Evolutionary conservation across 2,113 vertebrate species (phyloP), one percentile per base, ranked within the genome.

Genomic region (Brienomyrus brachyistius): DNA sequence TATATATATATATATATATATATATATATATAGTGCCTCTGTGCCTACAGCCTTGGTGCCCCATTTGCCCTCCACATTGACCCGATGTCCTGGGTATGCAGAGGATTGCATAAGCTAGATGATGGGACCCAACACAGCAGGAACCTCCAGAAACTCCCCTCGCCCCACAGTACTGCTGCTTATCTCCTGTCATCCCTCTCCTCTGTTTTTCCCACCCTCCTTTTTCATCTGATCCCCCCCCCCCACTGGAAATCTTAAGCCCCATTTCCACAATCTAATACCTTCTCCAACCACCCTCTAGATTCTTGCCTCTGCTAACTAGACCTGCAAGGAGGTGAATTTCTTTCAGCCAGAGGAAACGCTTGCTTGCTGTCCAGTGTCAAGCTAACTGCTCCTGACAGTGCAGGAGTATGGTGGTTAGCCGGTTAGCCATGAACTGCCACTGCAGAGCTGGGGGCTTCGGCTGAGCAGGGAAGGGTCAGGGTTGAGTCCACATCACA

Each of bases 301-400:
- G 15, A 43, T 40, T 8, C 35, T 19, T 91, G 90, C 88, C 80
- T 52, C 92, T 88, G 88, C 86, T 88, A 62, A 77, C 47, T n/a
- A 50, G 62, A 27, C 5, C 21, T 17, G 40, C 17, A 43, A 5
- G 74, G 5, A 80, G 74, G 74, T 1, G 15, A 35, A 80, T 80
- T 80, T 40, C 35, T 80, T 66, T 70, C 90, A 92, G 92, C 92
- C 92, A 93, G 94, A 93, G 91, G 90, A 91, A 91, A 90, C 91
- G 91, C 91, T n/a, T 94, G 93, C 94, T 91, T 59, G 77, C 90
- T 96, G 96, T 94, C 95, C 94, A 95, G 94, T 93, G 17, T 96
- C 95, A 96, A 90, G 7, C 90, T 96, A 96, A 96, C 94, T 96
- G 94, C 93, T 94, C 94, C 91, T 96, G 96, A 96, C 96, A 96